Evolutionary conservation across 2,888 invertebrate species (phyloP).

Genomic region (Cyaniris semiargus): DNA sequence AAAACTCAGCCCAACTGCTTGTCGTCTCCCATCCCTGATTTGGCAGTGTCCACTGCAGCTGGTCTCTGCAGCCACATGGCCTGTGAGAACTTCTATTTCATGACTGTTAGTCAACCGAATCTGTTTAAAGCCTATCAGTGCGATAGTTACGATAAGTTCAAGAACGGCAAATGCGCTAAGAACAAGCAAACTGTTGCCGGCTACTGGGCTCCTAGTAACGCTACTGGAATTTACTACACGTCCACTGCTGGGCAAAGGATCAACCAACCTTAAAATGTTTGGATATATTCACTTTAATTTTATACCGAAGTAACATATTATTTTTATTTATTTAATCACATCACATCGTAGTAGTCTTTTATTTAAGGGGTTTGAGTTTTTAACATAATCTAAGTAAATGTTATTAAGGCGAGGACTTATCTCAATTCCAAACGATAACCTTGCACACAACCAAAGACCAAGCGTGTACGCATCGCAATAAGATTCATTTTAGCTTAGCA

Average conservation of each 20-base stretch:
- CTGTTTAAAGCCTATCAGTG: slow-evolving; percentile 63
- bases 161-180: slow-evolving; percentile 52
- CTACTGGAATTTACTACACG: slow-evolving; percentile 66
- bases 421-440: too few species aligned
- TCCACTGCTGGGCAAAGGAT: slow-evolving; percentile 53
- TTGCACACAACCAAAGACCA: too few species aligned
- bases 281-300: neutral
- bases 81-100: slow-evolving; percentile 63
- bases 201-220: slow-evolving; percentile 65
- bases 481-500: too few species aligned
- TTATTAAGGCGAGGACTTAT: too few species aligned
- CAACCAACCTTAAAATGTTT: neutral
- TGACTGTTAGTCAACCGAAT: slow-evolving; percentile 57
- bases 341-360: too few species aligned
- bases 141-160: slow-evolving; percentile 59
- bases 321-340: neutral
- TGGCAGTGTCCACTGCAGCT: slow-evolving; percentile 62
- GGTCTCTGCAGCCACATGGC: slow-evolving; percentile 68
- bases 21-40: slow-evolving; percentile 59
- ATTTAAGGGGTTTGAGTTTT: too few species aligned
- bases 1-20: slow-evolving; percentile 78
- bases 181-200: slow-evolving; percentile 60
- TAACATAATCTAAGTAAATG: too few species aligned
- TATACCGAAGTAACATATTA: neutral
- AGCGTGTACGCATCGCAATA: too few species aligned